Conservation (phyloP, 2,113 vertebrate genomes). For the Rhadina sibilatrix region DNA sequence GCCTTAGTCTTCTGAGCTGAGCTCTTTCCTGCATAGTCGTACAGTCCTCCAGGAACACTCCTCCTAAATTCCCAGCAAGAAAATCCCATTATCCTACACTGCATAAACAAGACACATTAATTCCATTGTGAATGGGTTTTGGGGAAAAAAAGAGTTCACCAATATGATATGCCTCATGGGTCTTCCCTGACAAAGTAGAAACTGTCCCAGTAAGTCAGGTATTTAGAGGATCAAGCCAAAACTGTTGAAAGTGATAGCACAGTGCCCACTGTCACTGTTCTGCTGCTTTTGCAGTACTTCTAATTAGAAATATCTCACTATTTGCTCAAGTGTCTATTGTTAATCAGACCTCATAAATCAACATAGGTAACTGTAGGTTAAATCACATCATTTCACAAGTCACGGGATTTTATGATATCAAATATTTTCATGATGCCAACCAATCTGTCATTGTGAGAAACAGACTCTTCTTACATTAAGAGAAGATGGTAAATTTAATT, state of each 20-base stretch:
- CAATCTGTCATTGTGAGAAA: conserved; percentile 68
- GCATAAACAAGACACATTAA: not conserved
- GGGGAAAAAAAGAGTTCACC: not conserved
- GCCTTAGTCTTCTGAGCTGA: not conserved
- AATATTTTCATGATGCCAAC: conserved; percentile 40
- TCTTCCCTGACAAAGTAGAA: not conserved
- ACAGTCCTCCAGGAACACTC: not conserved
- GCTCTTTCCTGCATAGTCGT: not conserved
- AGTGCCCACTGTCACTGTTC: not conserved
- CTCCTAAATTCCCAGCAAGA: not conserved
- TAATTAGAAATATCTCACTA: not conserved
- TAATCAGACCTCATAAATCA: conserved; percentile 27
- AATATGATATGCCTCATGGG: not conserved
- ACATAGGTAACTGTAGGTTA: conserved; percentile 38
- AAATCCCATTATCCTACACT: not conserved
- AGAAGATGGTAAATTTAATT: conserved; percentile 18
- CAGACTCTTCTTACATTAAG: conserved; percentile 19
- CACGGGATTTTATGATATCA: conserved; percentile 60
- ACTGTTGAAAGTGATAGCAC: not conserved
- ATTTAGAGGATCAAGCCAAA: not conserved
- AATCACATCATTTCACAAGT: conserved; percentile 46
- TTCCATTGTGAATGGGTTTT: not conserved
- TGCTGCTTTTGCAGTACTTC: not conserved
- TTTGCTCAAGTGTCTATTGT: conserved; percentile 25
- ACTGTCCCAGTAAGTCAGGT: not conserved